phyloP scores from a whole-genome alignment of 2,797 vertebrate genomes.

The Pangasius larnaudii region DNA sequence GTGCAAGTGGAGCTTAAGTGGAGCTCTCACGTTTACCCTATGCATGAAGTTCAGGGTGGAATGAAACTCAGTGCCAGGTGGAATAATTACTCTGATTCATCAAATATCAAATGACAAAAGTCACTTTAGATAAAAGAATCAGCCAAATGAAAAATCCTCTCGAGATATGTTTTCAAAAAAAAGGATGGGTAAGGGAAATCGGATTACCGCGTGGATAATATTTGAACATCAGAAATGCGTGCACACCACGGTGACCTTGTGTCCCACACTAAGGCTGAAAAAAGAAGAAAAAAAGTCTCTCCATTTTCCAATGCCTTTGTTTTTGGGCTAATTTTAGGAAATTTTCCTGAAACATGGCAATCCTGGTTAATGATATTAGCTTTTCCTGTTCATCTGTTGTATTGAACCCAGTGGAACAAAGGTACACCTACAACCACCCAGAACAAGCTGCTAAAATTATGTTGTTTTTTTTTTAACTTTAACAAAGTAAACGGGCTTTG shows the following conservation, averaged over 20 bases:
- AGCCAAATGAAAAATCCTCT: neutral
- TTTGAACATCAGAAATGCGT: neutral
- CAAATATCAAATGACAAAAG: neutral
- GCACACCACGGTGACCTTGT: neutral
- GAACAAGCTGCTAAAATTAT: neutral
- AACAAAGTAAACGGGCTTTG: too few species aligned
- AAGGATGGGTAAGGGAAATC: neutral
- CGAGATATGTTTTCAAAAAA: neutral
- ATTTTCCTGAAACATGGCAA: neutral
- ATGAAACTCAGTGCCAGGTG: neutral
- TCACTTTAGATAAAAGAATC: constrained; percentile 12
- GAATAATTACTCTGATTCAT: constrained; percentile 12
- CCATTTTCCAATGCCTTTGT: neutral
- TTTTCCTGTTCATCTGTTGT: neutral
- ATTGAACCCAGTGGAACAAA: neutral
- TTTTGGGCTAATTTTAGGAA: neutral
- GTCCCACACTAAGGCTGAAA: neutral
- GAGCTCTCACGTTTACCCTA: neutral
- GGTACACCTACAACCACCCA: neutral
- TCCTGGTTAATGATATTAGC: neutral
- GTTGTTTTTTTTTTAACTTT: neutral
- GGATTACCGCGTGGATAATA: neutral
- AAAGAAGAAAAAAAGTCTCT: neutral
- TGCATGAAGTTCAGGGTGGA: neutral
- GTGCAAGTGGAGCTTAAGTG: neutral